Percentiles rank a stretch among this genome's conserved stretches.
Conservation (phyloP, 2,797 vertebrate species). For the Dryobates pubescens region DNA sequence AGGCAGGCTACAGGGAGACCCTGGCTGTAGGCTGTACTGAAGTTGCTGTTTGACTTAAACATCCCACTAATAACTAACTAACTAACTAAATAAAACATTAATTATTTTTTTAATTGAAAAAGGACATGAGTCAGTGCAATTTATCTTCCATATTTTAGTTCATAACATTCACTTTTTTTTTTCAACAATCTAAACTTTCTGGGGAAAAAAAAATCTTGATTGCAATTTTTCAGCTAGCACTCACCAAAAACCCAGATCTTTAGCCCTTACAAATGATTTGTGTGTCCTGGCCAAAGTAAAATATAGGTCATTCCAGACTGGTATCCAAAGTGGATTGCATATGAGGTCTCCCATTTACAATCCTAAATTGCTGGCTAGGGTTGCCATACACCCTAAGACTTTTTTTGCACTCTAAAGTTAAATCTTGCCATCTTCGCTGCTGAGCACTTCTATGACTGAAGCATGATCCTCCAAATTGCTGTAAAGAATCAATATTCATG, state of each 20-base stretch:
- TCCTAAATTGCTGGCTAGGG: neutral
- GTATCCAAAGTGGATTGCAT: neutral
- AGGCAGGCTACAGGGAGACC: neutral
- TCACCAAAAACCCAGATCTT: neutral
- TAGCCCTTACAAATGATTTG: neutral
- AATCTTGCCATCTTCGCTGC: neutral
- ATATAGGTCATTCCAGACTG: neutral
- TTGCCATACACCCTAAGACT: neutral
- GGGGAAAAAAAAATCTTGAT: neutral
- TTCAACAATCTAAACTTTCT: neutral
- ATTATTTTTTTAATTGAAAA: no score
- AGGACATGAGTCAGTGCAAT: neutral
- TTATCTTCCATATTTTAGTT: neutral
- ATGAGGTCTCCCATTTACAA: neutral
- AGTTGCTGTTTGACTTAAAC: neutral
- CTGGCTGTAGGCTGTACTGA: neutral
- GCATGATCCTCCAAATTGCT: neutral
- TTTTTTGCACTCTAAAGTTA: neutral
- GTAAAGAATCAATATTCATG: neutral
- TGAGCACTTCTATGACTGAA: neutral
- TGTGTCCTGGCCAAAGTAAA: neutral
- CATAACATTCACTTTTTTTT: fast-evolving
- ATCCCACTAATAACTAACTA: neutral
- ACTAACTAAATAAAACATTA: neutral
- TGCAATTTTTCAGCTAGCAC: neutral